A percentile compares a stretch with the other conserved stretches of the same genome.
Evolutionary conservation across 2,113 vertebrate genomes (phyloP).

Genomic region (Serilophus lunatus): DNA sequence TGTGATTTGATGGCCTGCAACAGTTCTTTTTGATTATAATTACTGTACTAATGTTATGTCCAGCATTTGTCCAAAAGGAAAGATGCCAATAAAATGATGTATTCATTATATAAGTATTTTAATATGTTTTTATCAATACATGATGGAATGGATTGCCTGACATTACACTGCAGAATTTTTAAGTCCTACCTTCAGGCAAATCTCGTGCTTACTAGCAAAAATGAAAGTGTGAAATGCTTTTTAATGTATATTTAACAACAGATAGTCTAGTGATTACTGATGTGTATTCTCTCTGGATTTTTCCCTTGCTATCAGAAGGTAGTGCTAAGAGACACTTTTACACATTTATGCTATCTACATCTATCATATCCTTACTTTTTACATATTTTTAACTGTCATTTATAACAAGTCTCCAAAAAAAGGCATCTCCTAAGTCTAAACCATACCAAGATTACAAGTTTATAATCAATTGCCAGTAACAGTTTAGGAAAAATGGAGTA

Average conservation of each 20-base stretch:
- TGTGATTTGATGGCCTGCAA: not conserved
- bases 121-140: slow-evolving; percentile 69
- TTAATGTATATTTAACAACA: slow-evolving; percentile 99
- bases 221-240: slow-evolving; percentile 98
- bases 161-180: slow-evolving; percentile 89
- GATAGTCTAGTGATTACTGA: slow-evolving; percentile 93
- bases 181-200: slow-evolving; percentile 94
- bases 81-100: slow-evolving; percentile 57
- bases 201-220: slow-evolving; percentile 88
- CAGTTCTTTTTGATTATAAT: slow-evolving; percentile 10
- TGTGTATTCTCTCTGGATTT: slow-evolving; percentile 87
- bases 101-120: slow-evolving; percentile 72
- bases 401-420: slow-evolving; percentile 57
- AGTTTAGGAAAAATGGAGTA: not conserved
- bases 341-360: slow-evolving; percentile 86
- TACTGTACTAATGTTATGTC: not conserved
- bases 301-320: slow-evolving; percentile 67
- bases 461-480: slow-evolving; percentile 35
- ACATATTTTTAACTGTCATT: slow-evolving; percentile 65
- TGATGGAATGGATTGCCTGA: slow-evolving; percentile 73
- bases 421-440: slow-evolving; percentile 44
- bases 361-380: slow-evolving; percentile 70
- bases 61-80: slow-evolving; percentile 31
- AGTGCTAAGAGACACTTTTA: slow-evolving; percentile 80
- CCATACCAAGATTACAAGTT: slow-evolving; percentile 25